A percentile compares a stretch with the other conserved stretches of the same genome.
phyloP scores from a whole-genome alignment of 2,113 vertebrate genomes.

The Amblyornis subalaris region DNA sequence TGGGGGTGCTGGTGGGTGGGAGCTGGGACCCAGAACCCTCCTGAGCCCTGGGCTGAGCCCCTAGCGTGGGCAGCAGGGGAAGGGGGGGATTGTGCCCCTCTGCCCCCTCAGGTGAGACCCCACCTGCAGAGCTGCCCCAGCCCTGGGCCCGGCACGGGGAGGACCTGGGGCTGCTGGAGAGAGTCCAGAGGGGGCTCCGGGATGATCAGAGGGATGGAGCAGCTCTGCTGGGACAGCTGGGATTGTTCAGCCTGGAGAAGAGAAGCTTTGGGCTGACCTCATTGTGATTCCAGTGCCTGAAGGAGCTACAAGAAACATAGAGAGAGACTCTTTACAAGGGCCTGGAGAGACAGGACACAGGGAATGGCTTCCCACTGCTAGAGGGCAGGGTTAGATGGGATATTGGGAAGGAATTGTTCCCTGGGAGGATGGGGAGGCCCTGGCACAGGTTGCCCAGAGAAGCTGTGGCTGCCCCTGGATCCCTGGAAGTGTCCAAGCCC shows the following conservation, averaged over 20 bases:
- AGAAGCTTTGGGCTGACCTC: neutral
- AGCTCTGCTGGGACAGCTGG: neutral
- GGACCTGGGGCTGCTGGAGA: neutral
- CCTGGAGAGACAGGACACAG: neutral
- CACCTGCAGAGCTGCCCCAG: neutral
- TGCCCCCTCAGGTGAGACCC: neutral
- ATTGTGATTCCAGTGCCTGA: fast-evolving
- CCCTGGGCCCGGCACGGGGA: neutral
- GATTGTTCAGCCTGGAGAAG: neutral
- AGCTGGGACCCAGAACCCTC: neutral
- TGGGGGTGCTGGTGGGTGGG: neutral
- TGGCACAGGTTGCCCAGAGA: neutral
- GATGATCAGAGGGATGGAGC: neutral
- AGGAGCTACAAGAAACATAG: fast-evolving
- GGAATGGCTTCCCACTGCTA: neutral
- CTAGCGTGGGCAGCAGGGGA: neutral
- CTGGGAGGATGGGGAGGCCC: neutral
- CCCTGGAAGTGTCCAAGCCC: neutral
- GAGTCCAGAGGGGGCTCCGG: neutral
- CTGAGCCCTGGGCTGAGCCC: neutral
- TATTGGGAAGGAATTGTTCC: neutral
- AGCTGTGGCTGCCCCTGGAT: neutral
- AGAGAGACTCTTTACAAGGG: fast-evolving
- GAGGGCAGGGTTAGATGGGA: neutral
- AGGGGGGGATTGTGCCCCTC: neutral